Base-by-base conservation (phyloP, 2,888 invertebrate genomes). In the Noctua janthina region DNA sequence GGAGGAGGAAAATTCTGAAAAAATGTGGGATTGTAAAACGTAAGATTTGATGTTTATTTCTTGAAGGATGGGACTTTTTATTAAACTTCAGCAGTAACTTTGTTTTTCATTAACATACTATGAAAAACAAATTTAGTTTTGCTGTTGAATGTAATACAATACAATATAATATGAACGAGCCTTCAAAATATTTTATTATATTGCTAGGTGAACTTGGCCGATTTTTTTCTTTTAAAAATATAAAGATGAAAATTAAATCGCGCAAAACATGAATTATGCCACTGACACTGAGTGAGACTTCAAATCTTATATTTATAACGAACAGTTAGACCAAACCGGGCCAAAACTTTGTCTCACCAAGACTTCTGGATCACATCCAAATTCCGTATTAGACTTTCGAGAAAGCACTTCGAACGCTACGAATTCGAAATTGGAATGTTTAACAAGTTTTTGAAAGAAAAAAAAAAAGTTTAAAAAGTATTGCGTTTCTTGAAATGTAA, bases 341-440 rank as follows among this genome's bases (percentile, higher is more conserved):
- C 49, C 70, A n/a, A 78, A 85, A 89, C 79, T 83, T 87, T 78
- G 67, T 78, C 68, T 75, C 56, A 43, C 75, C 51, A 66, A 64
- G 51, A 11, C n/a, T 51, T 66, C 84, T 91, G 91, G 91, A 90
- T 80, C 78, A 62, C 76, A 79, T 91, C 91, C 91, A 91, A 90
- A 86, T 88, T 81, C 78, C 66, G 75, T 85, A 88, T 90, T 88
- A 85, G 79, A 91, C 85, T 87, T 88, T 86, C 74, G 74, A 88
- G 76, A 82, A 85, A 79, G 77, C 83, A 87, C 88, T 73, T 86
- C 78, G 78, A 86, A 81, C 59, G 84, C 78, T 83, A 79, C 83
- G 87, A 88, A 87, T 87, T 87, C 83, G 67, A 90, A 91, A 91
- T 90, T 89, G 88, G 82, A 90, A 89, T 90, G 89, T 85, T 90